Base-by-base conservation (phyloP, 2,113 vertebrate species). In the Anoplopoma fimbria region DNA sequence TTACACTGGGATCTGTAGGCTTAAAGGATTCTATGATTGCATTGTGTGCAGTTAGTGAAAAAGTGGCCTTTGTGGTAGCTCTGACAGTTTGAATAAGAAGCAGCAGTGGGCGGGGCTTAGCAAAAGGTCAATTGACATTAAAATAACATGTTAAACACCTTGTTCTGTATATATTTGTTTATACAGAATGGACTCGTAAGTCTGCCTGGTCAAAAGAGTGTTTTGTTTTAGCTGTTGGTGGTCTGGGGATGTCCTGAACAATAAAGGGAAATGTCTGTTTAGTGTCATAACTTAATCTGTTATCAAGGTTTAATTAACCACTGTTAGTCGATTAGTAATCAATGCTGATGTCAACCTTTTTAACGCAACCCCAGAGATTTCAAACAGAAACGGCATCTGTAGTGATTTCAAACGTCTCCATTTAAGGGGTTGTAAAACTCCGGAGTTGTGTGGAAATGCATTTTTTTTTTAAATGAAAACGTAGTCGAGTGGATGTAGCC, bases 241-340 rank as follows among this genome's bases (percentile, higher is more conserved):
- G 15, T 64, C 25, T 53, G 21, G n/a, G 21, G 25, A 42, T 77
- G 71, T 62, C 31, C 64, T 64, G 42, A 68, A 53, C 60, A 72
- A 81, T 77, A 79, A 90, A 82, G 64, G 31, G 75, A 84, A 83
- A 57, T 51, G 21, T 49, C 33, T 75, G 63, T 84, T 71, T 75
- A 17, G 9, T 68, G n/a, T 82, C 64, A 75, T 70, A 64, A 74
- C 71, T 77, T 45, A 45, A 15, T 45, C 42, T 1, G 42, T 45
- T 45, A 15, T 45, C 14, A 45, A 45, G 14, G 42, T 45, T 45
- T 45, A 45, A 45, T 45, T 45, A 15, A 15, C 8, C 42, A 45
- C 49, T 53, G 21, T 19, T 23, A 23, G 49, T 49, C 17, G 47
- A 21, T 49, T 17, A 19, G 19, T 51, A 23, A 51, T 23, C 49